A percentile compares a stretch with the other conserved stretches of the same genome.
Evolutionary conservation across 2,797 vertebrate genomes (phyloP).

Genomic region (Parauchenoglanis punctatus): DNA sequence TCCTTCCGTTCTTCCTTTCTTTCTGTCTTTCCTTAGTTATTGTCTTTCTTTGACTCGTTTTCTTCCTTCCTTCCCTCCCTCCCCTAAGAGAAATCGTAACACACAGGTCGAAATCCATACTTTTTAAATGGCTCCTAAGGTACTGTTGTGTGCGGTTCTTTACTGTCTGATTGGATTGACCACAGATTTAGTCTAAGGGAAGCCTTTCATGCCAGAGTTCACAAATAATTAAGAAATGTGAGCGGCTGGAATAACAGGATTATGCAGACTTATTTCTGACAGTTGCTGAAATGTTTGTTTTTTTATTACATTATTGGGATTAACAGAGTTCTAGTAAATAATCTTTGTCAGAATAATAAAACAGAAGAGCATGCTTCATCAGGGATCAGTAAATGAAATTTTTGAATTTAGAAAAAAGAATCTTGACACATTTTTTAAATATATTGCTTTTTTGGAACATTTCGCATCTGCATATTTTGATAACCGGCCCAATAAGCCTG

Average conservation of each 20-base stretch:
- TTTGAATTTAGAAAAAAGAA: background rate
- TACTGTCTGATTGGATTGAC: constrained; percentile 61
- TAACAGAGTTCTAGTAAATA: background rate
- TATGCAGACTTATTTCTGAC: constrained; percentile 68
- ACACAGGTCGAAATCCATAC: background rate
- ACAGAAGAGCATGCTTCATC: background rate
- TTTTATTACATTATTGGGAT: background rate
- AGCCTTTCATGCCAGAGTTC: constrained; percentile 72
- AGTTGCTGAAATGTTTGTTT: constrained; percentile 51
- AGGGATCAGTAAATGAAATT: background rate
- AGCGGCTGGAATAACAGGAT: constrained; percentile 69
- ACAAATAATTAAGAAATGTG: constrained; percentile 69
- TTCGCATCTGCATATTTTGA: background rate
- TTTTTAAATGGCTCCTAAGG: constrained; percentile 39
- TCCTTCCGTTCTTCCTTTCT: too few species aligned
- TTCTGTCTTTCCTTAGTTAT: background rate
- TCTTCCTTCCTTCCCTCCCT: too few species aligned
- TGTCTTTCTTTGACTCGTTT: too few species aligned
- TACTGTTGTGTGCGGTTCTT: constrained; percentile 70
- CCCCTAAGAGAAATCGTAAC: background rate
- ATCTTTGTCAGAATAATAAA: background rate
- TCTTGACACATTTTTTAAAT: background rate
- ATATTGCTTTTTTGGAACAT: background rate
- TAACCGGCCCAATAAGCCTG: background rate
- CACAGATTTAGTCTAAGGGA: constrained; percentile 59